Conservation (phyloP, 2,113 vertebrate species). For the Coturnix japonica region DNA sequence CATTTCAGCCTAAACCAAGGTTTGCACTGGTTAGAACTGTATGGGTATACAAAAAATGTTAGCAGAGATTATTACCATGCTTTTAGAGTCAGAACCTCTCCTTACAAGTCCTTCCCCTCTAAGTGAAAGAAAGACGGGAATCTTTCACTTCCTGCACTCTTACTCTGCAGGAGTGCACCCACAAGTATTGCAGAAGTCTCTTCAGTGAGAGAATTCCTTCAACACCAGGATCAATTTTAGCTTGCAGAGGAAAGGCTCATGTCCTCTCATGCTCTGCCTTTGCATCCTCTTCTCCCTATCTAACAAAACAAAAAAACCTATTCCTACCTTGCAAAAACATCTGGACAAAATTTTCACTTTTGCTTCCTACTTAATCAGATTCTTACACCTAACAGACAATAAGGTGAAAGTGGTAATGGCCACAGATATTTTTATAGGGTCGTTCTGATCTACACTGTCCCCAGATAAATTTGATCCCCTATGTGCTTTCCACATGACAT, state of each 20-base stretch:
- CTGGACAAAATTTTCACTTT: not conserved
- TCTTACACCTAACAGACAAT: not conserved
- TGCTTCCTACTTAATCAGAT: not conserved
- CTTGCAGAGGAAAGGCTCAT: not conserved
- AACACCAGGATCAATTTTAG: not conserved
- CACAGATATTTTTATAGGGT: not conserved
- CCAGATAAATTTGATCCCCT: not conserved
- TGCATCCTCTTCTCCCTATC: not conserved
- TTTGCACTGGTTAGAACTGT: not conserved
- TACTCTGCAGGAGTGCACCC: not conserved
- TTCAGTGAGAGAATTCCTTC: not conserved
- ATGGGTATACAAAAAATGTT: not conserved
- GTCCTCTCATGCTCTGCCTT: not conserved
- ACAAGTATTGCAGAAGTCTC: not conserved
- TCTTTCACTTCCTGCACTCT: not conserved
- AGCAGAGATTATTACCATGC: not conserved
- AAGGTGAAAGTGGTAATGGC: not conserved
- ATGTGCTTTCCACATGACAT: accelerated
- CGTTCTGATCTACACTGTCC: not conserved
- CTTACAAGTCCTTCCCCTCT: not conserved
- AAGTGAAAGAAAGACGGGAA: not conserved
- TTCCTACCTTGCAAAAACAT: not conserved
- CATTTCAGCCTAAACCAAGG: not conserved
- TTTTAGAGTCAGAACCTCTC: not conserved
- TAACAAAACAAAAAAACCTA: not conserved